phyloP scores from a whole-genome alignment of 2,797 vertebrate genomes.

The Synanceia verrucosa region DNA sequence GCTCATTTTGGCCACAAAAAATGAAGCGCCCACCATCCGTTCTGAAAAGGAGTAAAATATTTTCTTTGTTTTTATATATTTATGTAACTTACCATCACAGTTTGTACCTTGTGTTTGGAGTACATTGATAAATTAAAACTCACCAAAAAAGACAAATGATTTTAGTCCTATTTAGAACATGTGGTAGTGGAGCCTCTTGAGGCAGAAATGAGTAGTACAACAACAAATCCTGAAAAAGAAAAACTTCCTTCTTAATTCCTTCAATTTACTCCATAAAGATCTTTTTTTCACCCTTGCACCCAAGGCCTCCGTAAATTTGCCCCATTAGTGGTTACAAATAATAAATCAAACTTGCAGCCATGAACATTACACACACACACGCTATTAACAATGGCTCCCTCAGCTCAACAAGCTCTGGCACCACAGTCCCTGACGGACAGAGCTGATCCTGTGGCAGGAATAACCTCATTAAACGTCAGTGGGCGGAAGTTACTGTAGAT shows the following conservation, averaged over 20 bases:
- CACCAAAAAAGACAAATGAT: too few species aligned
- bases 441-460: slow-evolving; percentile 19
- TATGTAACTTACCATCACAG: not conserved
- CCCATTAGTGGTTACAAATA: not conserved
- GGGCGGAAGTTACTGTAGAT: not conserved
- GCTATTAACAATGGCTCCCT: slow-evolving; percentile 2
- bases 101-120: not conserved
- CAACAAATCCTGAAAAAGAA: too few species aligned
- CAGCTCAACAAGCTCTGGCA: not conserved
- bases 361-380: slow-evolving; percentile 2
- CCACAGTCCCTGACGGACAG: not conserved
- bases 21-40: too few species aligned
- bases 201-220: not conserved
- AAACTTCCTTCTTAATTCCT: too few species aligned
- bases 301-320: not conserved
- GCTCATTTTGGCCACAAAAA: not conserved
- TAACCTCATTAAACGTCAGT: not conserved
- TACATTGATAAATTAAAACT: not conserved
- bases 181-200: not conserved
- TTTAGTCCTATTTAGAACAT: not conserved
- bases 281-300: not conserved
- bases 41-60: too few species aligned
- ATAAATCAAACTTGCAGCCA: not conserved
- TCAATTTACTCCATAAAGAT: not conserved
- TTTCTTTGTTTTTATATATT: not conserved